These are phyloP conservation scores for Xestia xanthographa DNA, from an alignment of 2,888 invertebrate species.

Conservation along the genomic window DNA sequence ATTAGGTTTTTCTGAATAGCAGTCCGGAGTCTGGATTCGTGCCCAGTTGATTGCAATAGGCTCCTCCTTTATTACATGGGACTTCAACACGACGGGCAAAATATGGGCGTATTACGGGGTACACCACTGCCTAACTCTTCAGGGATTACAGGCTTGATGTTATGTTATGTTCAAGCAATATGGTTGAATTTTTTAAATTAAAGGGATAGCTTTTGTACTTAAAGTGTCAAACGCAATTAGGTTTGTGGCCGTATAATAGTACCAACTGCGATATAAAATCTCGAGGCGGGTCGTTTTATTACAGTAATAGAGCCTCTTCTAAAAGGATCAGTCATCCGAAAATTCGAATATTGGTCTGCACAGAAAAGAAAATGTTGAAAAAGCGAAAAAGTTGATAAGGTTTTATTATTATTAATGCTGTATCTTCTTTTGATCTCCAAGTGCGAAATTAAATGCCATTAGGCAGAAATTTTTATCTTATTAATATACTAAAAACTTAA, in stretches of 20 bases:
- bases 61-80: neutral
- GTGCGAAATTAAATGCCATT: neutral
- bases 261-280: neutral
- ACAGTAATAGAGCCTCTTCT: neutral
- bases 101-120: neutral
- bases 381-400: neutral
- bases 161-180: neutral
- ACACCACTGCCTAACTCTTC: neutral
- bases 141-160: neutral
- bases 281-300: neutral
- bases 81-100: neutral
- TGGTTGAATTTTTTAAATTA: neutral
- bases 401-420: neutral
- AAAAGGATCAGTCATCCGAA: neutral
- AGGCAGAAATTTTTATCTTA: neutral
- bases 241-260: neutral
- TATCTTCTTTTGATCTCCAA: slow-evolving; percentile 12
- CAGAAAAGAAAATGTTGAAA: neutral
- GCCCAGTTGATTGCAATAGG: neutral
- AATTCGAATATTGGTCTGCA: neutral
- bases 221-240: neutral
- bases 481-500: neutral
- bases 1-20: neutral
- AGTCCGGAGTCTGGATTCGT: neutral
- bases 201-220: neutral